phyloP scores from a whole-genome alignment of 2,113 vertebrate genomes.

The Chaetops frenatus region DNA sequence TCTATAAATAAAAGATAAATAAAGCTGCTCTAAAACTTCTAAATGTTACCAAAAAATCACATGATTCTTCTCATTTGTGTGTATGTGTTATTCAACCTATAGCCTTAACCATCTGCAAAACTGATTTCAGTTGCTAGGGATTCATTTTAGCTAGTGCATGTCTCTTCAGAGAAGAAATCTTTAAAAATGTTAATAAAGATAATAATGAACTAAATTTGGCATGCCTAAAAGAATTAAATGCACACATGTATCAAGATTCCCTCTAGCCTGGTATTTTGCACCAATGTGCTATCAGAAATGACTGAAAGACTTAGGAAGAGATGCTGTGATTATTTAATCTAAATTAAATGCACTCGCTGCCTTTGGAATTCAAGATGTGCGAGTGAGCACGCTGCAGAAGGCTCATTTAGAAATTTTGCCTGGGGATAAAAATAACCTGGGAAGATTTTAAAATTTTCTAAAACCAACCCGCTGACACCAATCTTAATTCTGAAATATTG shows the following conservation, averaged over 20 bases:
- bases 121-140: conserved; percentile 1
- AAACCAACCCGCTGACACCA: conserved; percentile 42
- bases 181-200: conserved; percentile 4
- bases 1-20: conserved; percentile 46
- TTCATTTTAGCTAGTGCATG: not conserved
- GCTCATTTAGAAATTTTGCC: conserved; percentile 17
- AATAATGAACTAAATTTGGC: conserved; percentile 24
- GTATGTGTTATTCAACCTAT: not conserved
- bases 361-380: not conserved
- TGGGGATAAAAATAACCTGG: conserved; percentile 37
- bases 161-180: conserved; percentile 1
- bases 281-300: not conserved
- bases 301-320: not conserved
- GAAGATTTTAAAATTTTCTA: conserved; percentile 41
- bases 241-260: not conserved
- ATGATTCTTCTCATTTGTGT: not conserved
- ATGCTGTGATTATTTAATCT: not conserved
- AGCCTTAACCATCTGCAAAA: conserved; percentile 36
- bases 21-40: conserved; percentile 7
- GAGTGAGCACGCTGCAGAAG: not conserved
- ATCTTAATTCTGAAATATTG: conserved; percentile 42
- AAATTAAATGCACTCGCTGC: not conserved
- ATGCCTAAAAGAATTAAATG: conserved; percentile 22
- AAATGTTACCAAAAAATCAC: not conserved
- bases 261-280: conserved; percentile 12